Conservation (phyloP, 2,113 vertebrate species). For the Nothoprocta perdicaria region DNA sequence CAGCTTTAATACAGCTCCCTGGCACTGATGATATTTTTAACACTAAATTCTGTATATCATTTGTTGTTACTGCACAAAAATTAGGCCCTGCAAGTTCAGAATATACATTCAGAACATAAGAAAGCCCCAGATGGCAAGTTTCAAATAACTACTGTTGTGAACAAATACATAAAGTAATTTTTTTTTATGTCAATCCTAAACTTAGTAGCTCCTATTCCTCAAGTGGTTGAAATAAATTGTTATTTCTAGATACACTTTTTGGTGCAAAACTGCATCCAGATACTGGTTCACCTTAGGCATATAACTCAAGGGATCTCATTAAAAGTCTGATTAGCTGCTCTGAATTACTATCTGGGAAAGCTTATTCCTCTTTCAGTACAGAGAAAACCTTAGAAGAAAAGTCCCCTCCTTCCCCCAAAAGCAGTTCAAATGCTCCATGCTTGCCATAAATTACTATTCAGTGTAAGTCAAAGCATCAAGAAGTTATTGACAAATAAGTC, state of each 20-base stretch:
- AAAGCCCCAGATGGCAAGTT: not conserved
- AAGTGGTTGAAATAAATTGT: not conserved
- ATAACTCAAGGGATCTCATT: not conserved
- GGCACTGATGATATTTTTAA: not conserved
- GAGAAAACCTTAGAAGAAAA: not conserved
- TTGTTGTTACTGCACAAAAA: not conserved
- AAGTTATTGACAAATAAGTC: not conserved
- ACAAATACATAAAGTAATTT: not conserved
- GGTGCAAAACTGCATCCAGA: not conserved
- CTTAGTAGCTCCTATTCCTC: not conserved
- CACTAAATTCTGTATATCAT: not conserved
- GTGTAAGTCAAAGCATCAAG: not conserved
- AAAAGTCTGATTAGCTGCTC: not conserved
- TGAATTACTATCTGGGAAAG: not conserved
- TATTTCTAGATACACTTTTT: not conserved
- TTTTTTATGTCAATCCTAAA: not conserved
- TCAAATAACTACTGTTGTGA: not conserved
- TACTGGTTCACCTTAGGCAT: not conserved
- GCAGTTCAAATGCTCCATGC: not conserved
- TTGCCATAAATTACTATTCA: constrained; percentile 12
- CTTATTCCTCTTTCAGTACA: not conserved
- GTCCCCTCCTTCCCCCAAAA: not conserved
- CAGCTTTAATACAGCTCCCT: not conserved
- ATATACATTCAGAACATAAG: not conserved
- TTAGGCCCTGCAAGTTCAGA: not conserved